A percentile compares a stretch with the other conserved stretches of the same genome.
These are phyloP conservation scores for Bradypus variegatus DNA, from an alignment of 2,797 vertebrate species.

Conservation along the genomic window DNA sequence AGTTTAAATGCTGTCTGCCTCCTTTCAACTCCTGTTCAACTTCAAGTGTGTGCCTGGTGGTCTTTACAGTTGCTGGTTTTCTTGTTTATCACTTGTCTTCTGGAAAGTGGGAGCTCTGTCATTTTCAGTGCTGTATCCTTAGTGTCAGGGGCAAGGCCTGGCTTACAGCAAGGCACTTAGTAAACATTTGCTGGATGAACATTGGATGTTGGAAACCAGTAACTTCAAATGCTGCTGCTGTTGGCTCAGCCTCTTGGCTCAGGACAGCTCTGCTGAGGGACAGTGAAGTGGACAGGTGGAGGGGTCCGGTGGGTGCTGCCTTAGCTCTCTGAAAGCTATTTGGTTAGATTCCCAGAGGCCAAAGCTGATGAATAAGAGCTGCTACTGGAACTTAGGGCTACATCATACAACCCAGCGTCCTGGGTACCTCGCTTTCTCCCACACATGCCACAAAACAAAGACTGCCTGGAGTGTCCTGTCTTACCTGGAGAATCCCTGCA, in stretches of 20 bases:
- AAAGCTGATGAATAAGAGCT: neutral
- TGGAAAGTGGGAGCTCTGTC: neutral
- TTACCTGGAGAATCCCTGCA: neutral
- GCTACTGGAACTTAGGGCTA: neutral
- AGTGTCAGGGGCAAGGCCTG: neutral
- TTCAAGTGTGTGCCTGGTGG: neutral
- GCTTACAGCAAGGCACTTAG: neutral
- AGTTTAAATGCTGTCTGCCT: neutral
- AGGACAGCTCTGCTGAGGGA: neutral
- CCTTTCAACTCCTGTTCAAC: neutral
- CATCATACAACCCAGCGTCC: neutral
- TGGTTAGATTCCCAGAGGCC: neutral
- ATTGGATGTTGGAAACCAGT: neutral
- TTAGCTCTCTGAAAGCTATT: neutral
- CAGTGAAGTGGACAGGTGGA: neutral
- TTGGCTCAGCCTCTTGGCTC: neutral
- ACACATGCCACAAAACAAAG: neutral
- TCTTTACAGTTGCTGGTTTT: neutral
- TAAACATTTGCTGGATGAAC: neutral
- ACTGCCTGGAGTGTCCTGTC: neutral
- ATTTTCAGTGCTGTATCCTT: neutral
- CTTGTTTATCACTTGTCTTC: neutral
- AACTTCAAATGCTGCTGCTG: neutral
- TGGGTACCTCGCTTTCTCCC: neutral
- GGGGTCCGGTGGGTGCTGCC: neutral